phyloP scores from a whole-genome alignment of 2,113 vertebrate species.

The Erinaceus europaeus region DNA sequence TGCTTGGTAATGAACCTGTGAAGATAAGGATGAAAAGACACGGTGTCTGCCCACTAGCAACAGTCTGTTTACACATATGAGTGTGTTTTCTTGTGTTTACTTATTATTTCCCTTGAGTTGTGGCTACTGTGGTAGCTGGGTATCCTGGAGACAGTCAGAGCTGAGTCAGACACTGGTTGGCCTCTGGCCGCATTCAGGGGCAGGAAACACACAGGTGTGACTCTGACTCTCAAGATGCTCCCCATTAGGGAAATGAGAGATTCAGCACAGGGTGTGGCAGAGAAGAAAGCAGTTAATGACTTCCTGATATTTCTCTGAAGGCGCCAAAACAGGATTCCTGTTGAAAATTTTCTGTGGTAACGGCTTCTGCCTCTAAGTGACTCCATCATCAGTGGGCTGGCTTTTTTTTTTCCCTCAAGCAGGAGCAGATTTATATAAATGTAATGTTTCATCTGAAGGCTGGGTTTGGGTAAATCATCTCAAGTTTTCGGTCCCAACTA shows the following conservation, averaged over 20 bases:
- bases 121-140: background rate
- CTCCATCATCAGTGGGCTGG: background rate
- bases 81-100: background rate
- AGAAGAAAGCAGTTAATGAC: background rate
- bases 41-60: background rate
- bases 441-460: background rate
- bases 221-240: no score
- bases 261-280: background rate
- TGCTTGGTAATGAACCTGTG: background rate
- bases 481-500: background rate
- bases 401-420: background rate
- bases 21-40: background rate
- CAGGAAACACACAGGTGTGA: no score
- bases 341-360: background rate
- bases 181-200: no score
- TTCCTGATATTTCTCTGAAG: background rate
- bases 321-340: background rate
- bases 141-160: background rate
- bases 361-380: background rate
- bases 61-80: background rate
- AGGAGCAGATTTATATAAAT: background rate
- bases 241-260: no score
- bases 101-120: background rate
- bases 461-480: background rate
- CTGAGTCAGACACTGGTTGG: no score